Percentiles rank a stretch among this genome's conserved stretches.
These are phyloP conservation scores for Diadegma fenestrale DNA, from an alignment of 2,888 invertebrate genomes.

Conservation along the genomic window DNA sequence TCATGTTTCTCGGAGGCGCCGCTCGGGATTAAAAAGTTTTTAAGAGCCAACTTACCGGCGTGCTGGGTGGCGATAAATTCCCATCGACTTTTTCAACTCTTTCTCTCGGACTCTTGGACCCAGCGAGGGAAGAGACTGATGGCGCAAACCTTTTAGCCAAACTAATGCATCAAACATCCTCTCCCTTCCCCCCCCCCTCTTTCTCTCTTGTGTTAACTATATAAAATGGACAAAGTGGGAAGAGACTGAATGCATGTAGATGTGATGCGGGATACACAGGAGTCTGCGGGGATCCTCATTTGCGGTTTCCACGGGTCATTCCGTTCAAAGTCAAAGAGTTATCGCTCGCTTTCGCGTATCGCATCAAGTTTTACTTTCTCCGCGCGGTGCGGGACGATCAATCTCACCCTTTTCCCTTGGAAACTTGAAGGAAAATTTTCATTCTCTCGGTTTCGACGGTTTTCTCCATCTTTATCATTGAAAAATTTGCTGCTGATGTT, in stretches of 20 bases:
- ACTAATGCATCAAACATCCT: constrained; percentile 76
- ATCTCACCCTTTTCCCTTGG: no score
- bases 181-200: neutral
- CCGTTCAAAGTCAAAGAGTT: neutral
- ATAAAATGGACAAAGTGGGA: constrained; percentile 35
- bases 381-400: no score
- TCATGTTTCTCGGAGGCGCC: neutral
- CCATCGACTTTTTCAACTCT: constrained; percentile 61
- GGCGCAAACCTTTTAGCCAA: constrained; percentile 83
- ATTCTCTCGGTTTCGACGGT: no score
- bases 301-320: neutral
- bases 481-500: neutral
- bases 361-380: neutral
- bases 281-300: constrained; percentile 31
- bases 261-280: constrained; percentile 24
- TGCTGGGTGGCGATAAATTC: constrained; percentile 43
- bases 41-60: neutral
- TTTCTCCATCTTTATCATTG: no score
- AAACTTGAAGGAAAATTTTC: no score
- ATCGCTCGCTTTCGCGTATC: neutral
- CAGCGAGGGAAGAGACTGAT: constrained; percentile 77
- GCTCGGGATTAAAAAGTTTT: constrained; percentile 15
- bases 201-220: constrained; percentile 32
- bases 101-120: constrained; percentile 50
- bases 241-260: constrained; percentile 7